Conservation (phyloP, 2,797 vertebrate genomes). For the Aulostomus chinensis region DNA sequence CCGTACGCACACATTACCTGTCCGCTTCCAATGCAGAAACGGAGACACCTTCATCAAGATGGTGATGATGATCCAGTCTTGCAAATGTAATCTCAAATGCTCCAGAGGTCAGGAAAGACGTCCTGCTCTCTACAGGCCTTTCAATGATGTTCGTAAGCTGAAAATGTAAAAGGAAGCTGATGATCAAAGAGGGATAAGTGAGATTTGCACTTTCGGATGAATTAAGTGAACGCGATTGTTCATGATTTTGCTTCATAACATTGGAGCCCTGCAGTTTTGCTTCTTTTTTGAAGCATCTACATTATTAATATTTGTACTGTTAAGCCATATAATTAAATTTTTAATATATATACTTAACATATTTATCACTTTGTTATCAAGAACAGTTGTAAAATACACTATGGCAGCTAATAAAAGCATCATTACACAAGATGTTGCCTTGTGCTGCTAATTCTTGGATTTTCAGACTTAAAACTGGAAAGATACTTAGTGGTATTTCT, state of each 20-base stretch:
- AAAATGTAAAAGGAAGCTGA: constrained; percentile 62
- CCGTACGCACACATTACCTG: constrained; percentile 83
- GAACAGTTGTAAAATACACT: constrained; percentile 8
- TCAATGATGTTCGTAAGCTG: constrained; percentile 84
- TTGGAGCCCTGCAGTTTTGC: constrained; percentile 84
- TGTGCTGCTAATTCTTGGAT: too few relatives aligned
- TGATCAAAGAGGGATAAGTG: not conserved
- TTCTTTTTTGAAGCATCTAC: constrained; percentile 78
- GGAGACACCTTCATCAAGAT: constrained; percentile 84
- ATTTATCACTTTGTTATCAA: constrained; percentile 31
- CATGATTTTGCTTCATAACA: constrained; percentile 84
- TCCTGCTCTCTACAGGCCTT: constrained; percentile 75
- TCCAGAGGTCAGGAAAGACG: constrained; percentile 64
- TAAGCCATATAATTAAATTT: too few relatives aligned
- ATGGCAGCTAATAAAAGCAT: constrained; percentile 42
- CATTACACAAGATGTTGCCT: too few relatives aligned
- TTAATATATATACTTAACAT: not conserved
- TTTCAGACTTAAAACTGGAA: too few relatives aligned
- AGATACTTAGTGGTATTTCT: too few relatives aligned
- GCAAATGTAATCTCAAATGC: constrained; percentile 84
- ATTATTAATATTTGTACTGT: constrained; percentile 22
- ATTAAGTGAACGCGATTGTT: constrained; percentile 10
- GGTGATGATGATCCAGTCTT: constrained; percentile 89
- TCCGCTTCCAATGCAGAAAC: constrained; percentile 84
- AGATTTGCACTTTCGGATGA: constrained; percentile 52